A percentile compares a stretch with the other conserved stretches of the same genome.
These are phyloP conservation scores for Chanos chanos DNA, from an alignment of 2,797 vertebrate genomes.

Conservation along the genomic window DNA sequence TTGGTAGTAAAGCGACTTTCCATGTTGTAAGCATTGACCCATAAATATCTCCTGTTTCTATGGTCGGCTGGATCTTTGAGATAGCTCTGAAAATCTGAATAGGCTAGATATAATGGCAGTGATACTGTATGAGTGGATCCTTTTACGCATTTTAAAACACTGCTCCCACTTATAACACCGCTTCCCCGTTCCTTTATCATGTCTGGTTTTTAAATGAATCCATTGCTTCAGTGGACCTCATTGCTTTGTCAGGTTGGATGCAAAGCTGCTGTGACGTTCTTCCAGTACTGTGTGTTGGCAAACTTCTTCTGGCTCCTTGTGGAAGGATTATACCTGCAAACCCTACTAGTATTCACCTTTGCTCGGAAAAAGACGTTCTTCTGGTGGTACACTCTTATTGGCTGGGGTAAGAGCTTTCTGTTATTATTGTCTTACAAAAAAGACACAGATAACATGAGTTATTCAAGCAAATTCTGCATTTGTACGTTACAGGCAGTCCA, in stretches of 20 bases:
- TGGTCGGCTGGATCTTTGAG: too few species aligned
- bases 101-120: neutral
- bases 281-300: conserved; percentile 66
- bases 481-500: conserved; percentile 29
- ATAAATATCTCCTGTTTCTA: too few species aligned
- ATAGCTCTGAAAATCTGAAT: too few species aligned
- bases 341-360: conserved; percentile 65
- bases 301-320: conserved; percentile 71
- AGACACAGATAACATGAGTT: neutral
- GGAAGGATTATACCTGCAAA: conserved; percentile 70
- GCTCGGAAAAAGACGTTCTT: conserved; percentile 56
- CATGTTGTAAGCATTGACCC: too few species aligned
- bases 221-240: neutral
- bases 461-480: neutral
- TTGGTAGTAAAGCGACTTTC: neutral
- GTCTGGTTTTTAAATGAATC: neutral
- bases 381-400: conserved; percentile 61
- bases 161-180: too few species aligned
- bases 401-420: conserved; percentile 61
- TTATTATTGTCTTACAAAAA: neutral
- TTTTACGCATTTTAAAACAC: too few species aligned
- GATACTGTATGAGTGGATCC: neutral
- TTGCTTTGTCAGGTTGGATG: conserved; percentile 52
- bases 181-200: too few species aligned
- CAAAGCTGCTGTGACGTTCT: conserved; percentile 63